phyloP scores from a whole-genome alignment of 2,797 vertebrate species.

The Premnoplex brunnescens region DNA sequence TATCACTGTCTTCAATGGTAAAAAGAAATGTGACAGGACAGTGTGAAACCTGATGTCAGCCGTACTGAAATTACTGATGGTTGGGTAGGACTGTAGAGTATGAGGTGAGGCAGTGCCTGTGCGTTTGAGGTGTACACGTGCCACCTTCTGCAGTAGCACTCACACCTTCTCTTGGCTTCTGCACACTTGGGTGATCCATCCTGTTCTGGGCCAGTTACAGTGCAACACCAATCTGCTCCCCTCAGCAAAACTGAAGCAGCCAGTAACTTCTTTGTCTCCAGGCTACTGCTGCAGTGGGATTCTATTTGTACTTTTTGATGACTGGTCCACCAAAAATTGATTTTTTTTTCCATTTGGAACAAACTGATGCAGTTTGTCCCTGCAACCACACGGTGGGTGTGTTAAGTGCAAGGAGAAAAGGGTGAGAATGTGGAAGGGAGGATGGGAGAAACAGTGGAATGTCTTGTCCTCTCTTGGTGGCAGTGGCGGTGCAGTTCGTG shows the following conservation, averaged over 20 bases:
- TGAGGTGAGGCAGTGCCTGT: neutral
- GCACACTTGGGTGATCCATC: neutral
- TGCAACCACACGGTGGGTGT: neutral
- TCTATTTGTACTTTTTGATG: neutral
- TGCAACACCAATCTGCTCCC: neutral
- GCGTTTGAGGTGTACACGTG: rapidly evolving
- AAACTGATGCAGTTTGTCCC: neutral
- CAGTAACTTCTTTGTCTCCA: neutral
- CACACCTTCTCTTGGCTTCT: neutral
- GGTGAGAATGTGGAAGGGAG: neutral
- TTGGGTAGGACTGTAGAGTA: neutral
- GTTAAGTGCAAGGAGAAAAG: neutral
- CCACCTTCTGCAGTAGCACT: neutral
- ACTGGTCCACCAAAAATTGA: neutral
- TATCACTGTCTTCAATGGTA: neutral
- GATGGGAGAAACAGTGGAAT: neutral
- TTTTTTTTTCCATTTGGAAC: neutral
- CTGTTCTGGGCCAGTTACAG: neutral
- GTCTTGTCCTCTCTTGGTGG: neutral
- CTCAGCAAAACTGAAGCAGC: neutral
- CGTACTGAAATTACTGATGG: neutral
- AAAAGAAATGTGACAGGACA: neutral
- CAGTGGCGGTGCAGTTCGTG: rapidly evolving
- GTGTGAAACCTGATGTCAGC: neutral
- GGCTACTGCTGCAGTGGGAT: neutral